phyloP scores from a whole-genome alignment of 2,113 vertebrate genomes.

The Ursus arctos region DNA sequence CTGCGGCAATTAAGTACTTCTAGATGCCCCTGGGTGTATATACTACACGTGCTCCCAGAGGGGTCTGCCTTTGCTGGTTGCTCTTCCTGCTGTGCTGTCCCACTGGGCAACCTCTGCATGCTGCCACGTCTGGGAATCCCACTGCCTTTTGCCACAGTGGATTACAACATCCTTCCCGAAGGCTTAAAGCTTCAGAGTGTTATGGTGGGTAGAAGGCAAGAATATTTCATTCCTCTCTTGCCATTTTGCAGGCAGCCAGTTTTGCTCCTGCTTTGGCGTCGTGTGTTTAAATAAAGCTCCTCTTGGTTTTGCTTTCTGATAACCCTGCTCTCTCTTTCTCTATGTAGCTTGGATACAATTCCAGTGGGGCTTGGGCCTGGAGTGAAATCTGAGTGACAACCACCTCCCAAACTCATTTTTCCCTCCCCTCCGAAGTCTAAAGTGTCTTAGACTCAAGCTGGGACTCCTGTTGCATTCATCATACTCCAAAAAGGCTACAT shows the following conservation, averaged over 20 bases:
- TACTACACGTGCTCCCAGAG: not conserved
- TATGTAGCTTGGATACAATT: not conserved
- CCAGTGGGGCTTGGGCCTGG: not conserved
- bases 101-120: too few species aligned
- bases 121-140: not conserved
- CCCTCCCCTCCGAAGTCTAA: not conserved
- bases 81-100: not conserved
- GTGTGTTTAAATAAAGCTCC: not conserved
- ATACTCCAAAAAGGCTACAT: not conserved
- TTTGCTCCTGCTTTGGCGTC: not conserved
- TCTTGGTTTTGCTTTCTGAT: not conserved
- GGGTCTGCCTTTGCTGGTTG: not conserved
- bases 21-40: not conserved
- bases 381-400: conserved; percentile 16
- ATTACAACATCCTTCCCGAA: not conserved
- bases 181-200: not conserved
- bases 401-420: not conserved
- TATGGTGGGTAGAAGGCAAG: not conserved
- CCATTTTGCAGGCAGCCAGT: not conserved
- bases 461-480: not conserved
- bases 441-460: not conserved
- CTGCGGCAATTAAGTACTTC: not conserved
- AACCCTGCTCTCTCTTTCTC: not conserved
- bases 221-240: not conserved
- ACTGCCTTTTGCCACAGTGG: not conserved